These are phyloP conservation scores for Macrocentrus cingulum DNA, from an alignment of 1,140 invertebrate species.

Conservation along the genomic window DNA sequence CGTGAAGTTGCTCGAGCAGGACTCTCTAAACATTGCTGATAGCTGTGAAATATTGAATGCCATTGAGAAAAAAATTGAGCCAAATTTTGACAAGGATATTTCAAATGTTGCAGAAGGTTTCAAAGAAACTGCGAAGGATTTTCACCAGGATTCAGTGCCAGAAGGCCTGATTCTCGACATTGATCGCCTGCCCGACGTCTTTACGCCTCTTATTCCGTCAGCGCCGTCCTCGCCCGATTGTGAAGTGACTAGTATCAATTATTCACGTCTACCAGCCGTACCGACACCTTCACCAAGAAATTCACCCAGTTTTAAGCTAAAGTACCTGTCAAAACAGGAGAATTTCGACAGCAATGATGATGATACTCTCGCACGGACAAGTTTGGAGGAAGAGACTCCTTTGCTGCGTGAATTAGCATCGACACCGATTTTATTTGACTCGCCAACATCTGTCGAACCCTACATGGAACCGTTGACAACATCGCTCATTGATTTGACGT, in stretches of 20 bases:
- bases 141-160: conserved; percentile 2
- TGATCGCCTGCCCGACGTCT: not conserved
- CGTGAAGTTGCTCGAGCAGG: not conserved
- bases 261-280: not conserved
- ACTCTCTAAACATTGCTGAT: not conserved
- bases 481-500: conserved; percentile 14
- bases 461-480: not conserved
- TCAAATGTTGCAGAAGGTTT: too few species aligned
- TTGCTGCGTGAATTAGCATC: not conserved
- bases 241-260: not conserved
- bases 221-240: not conserved
- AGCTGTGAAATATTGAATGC: conserved; percentile 1
- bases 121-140: not conserved
- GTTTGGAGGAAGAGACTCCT: not conserved
- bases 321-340: conserved; percentile 23
- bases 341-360: conserved; percentile 23
- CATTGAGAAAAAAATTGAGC: not conserved
- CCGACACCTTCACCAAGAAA: not conserved
- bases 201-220: conserved; percentile 1
- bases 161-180: conserved; percentile 12
- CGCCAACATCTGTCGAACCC: conserved; percentile 1
- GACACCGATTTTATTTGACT: conserved; percentile 5
- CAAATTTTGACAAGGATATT: too few species aligned
- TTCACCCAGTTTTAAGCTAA: conserved; percentile 19
- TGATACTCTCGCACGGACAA: too few species aligned